These are phyloP conservation scores for Glareola pratincola DNA, from an alignment of 2,113 vertebrate genomes.

Conservation along the genomic window DNA sequence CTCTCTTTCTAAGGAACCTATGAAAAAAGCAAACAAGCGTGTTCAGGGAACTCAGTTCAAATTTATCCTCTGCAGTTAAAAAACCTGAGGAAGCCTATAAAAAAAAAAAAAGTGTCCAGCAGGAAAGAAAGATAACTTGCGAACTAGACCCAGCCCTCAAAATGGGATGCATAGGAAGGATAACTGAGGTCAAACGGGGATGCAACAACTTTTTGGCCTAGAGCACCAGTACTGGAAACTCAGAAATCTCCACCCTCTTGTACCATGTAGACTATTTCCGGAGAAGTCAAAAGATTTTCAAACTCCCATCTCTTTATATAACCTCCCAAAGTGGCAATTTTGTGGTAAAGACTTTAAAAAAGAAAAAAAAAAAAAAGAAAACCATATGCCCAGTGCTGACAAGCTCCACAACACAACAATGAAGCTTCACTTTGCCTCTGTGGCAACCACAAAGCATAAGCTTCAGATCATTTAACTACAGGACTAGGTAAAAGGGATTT, in stretches of 20 bases:
- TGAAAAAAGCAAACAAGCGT: not conserved
- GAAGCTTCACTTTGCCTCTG: conserved; percentile 8
- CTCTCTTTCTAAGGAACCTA: conserved; percentile 92
- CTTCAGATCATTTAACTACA: not conserved
- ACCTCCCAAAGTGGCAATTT: conserved; percentile 24
- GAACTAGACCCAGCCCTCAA: not conserved
- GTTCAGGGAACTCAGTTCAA: not conserved
- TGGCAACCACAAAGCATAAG: conserved; percentile 56
- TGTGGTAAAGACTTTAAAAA: not conserved
- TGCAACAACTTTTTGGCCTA: not conserved
- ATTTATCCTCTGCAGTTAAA: not conserved
- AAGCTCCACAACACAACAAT: not conserved
- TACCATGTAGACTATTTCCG: not conserved
- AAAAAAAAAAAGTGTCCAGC: not conserved
- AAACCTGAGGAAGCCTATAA: not conserved
- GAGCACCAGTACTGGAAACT: not conserved
- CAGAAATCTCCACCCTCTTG: conserved; percentile 11
- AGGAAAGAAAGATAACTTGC: not conserved
- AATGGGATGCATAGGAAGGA: not conserved
- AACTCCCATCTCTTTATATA: conserved; percentile 3
- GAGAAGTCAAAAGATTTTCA: not conserved
- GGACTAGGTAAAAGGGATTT: not conserved
- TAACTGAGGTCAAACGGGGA: conserved; percentile 4
- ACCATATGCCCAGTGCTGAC: not conserved
- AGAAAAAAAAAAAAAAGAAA: not conserved